Evolutionary conservation across 2,888 invertebrate genomes (phyloP).

Genomic region (Tenthredo scrophulariae): DNA sequence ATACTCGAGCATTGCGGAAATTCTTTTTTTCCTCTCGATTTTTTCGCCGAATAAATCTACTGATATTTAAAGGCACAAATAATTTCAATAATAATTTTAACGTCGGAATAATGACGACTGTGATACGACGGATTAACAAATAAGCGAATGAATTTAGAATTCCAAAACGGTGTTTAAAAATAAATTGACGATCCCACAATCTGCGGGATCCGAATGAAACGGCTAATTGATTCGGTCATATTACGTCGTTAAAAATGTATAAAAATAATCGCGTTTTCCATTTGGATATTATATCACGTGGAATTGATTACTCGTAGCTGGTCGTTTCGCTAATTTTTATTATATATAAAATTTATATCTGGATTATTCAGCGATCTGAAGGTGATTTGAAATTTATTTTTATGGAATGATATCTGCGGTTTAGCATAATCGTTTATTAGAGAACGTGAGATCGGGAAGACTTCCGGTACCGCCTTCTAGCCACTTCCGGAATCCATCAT

Average conservation of each 20-base stretch:
- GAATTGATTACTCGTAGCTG: too few relatives aligned
- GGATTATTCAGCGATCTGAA: not conserved
- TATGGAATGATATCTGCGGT: not conserved
- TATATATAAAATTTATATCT: not conserved
- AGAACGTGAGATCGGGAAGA: slow-evolving; percentile 35
- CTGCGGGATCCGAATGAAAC: not conserved
- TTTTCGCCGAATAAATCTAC: not conserved
- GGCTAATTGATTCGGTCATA: not conserved
- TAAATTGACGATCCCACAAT: not conserved
- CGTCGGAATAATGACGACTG: not conserved
- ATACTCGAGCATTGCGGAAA: not conserved
- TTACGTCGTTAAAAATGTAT: not conserved
- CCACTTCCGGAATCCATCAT: slow-evolving; percentile 39
- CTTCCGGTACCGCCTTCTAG: slow-evolving; percentile 49
- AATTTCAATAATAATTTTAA: not conserved
- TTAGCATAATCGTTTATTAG: slow-evolving; percentile 27
- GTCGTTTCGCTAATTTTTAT: not conserved
- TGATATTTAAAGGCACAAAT: not conserved
- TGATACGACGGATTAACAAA: not conserved
- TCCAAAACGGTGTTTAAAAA: not conserved
- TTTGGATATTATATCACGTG: too few relatives aligned
- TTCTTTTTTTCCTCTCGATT: not conserved
- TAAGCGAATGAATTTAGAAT: not conserved
- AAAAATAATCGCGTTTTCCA: too few relatives aligned
- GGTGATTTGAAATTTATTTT: not conserved